These are phyloP conservation scores for Pterois miles DNA, from an alignment of 2,797 vertebrate genomes.

Conservation along the genomic window DNA sequence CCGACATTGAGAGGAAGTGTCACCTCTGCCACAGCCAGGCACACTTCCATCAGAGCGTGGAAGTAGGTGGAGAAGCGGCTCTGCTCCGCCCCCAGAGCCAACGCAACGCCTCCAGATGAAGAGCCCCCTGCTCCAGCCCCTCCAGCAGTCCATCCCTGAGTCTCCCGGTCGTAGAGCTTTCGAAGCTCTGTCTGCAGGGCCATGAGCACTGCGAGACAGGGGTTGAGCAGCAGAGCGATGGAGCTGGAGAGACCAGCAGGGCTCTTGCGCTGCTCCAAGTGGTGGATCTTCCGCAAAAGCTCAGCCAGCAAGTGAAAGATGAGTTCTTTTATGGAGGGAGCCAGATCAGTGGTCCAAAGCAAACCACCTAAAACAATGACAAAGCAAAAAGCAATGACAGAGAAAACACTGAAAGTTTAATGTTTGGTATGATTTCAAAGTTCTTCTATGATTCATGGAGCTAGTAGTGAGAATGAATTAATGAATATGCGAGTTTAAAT, in stretches of 20 bases:
- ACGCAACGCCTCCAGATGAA: constrained; percentile 81
- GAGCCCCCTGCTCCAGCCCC: constrained; percentile 76
- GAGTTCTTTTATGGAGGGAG: constrained; percentile 94
- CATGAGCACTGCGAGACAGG: constrained; percentile 96
- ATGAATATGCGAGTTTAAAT: neutral
- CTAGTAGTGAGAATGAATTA: neutral
- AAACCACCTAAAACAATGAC: constrained; percentile 88
- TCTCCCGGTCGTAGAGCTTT: constrained; percentile 95
- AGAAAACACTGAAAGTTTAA: neutral
- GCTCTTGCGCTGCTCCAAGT: constrained; percentile 91
- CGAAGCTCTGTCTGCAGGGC: constrained; percentile 95
- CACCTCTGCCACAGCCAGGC: constrained; percentile 95
- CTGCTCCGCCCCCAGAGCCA: constrained; percentile 85
- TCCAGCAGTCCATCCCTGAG: constrained; percentile 91
- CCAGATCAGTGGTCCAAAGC: constrained; percentile 96
- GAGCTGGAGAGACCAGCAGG: constrained; percentile 91
- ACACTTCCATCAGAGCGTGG: constrained; percentile 96
- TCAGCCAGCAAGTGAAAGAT: constrained; percentile 95
- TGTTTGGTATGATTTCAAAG: neutral
- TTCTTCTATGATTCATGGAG: neutral
- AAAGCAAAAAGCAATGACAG: constrained; percentile 1
- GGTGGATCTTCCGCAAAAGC: constrained; percentile 93
- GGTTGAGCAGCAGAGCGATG: constrained; percentile 95
- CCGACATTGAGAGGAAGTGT: constrained; percentile 94
- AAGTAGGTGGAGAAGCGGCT: constrained; percentile 97